These are phyloP conservation scores for Oryzias woworae DNA, from an alignment of 2,113 vertebrate genomes.

Conservation along the genomic window DNA sequence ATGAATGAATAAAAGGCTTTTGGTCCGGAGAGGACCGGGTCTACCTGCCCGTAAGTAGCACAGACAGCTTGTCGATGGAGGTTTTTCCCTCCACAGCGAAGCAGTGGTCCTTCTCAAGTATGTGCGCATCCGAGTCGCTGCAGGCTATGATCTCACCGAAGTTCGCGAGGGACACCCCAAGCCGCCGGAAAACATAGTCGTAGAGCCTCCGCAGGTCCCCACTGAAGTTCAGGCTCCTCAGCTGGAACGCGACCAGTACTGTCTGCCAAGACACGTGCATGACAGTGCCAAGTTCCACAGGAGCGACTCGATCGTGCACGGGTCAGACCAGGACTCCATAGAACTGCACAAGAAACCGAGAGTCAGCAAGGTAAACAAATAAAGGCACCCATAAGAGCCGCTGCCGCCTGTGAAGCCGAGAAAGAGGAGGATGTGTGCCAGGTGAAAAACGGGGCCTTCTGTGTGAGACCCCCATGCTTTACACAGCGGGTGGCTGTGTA, in stretches of 20 bases:
- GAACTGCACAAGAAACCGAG: slow-evolving; percentile 89
- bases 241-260: slow-evolving; percentile 83
- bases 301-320: slow-evolving; percentile 89
- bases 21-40: background rate
- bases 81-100: slow-evolving; percentile 95
- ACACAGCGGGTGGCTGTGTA: slow-evolving; percentile 76
- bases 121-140: slow-evolving; percentile 83
- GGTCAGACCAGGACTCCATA: slow-evolving; percentile 89
- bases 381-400: slow-evolving; percentile 89
- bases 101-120: slow-evolving; percentile 87
- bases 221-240: slow-evolving; percentile 87
- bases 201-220: slow-evolving; percentile 90
- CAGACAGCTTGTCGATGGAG: slow-evolving; percentile 91
- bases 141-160: slow-evolving; percentile 87
- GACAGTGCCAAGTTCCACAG: slow-evolving; percentile 91
- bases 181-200: slow-evolving; percentile 83
- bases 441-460: slow-evolving; percentile 89
- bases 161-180: slow-evolving; percentile 86
- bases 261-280: slow-evolving; percentile 81
- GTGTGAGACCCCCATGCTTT: slow-evolving; percentile 80
- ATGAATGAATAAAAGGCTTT: background rate
- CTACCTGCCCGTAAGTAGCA: slow-evolving; percentile 94
- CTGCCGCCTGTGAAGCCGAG: slow-evolving; percentile 95
- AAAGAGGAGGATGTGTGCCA: slow-evolving; percentile 88
- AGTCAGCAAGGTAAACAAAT: slow-evolving; percentile 86